Evolutionary conservation across 2,797 vertebrate genomes (phyloP), one percentile per base, ranked within the genome.

Genomic region (Coregonus sp.): DNA sequence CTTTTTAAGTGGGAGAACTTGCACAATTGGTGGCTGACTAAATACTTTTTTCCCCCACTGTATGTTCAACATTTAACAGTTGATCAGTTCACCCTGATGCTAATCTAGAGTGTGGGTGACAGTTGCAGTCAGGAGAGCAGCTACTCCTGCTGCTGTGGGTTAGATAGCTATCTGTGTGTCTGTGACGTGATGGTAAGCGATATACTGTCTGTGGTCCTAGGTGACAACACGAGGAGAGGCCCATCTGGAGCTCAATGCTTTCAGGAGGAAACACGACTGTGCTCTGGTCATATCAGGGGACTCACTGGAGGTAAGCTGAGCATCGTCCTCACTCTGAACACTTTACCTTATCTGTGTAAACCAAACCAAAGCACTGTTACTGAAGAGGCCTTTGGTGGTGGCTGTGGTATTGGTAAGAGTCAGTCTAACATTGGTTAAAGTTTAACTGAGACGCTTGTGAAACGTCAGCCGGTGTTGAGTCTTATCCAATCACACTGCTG

Each of bases 211-310:
- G 1, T 68, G 40, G 16, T 29, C 74, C 16, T 81, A 99, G 98
- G 97, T 99, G 90, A 98, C 96, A 33, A 98, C 98, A 65, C 94
- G 98, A 29, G 97, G 98, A 63, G 97, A 99, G 86, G 98, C 98
- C 79, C 98, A 99, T 85, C 93, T 99, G 6, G 98, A 99, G 91
- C 95, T 99, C 84, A 99, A 99, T 0, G 97, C 98, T 31, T 99
- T 99, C 91, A 95, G 97, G 77, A 95, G 98, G 91, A 99, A 99
- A 77, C 97, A 99, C 16, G 98, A 99, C 93, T 99, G 97, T 0
- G 98, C 97, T 1, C 91, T 99, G 76, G 97, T 99, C 83, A 99
- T 99, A 94, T 99, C 98, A 0, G 98, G 98, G 2, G 98, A 98
- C 93, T 99, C 97, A 0, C 92, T 99, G 61, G 97, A 99, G 96